These are phyloP conservation scores for Carassius auratus DNA, from an alignment of 2,113 vertebrate species.

Conservation along the genomic window DNA sequence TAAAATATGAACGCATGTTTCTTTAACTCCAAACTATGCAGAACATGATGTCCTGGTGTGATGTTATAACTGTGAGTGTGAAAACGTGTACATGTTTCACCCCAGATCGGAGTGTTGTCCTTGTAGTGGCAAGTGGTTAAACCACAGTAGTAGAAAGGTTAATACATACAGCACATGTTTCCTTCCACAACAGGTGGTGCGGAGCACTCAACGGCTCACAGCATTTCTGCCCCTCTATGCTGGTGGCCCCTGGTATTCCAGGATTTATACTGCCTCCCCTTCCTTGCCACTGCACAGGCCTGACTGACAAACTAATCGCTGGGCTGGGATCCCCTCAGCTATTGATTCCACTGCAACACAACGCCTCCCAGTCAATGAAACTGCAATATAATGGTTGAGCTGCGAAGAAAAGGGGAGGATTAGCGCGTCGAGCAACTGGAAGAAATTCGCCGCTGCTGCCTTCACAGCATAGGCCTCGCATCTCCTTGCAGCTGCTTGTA, in stretches of 20 bases:
- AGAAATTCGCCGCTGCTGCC: constrained; percentile 85
- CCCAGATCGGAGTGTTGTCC: neutral
- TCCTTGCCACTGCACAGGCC: constrained; percentile 80
- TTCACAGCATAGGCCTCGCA: constrained; percentile 70
- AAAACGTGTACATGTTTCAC: constrained; percentile 30
- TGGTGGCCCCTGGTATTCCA: constrained; percentile 90
- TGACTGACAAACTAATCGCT: constrained; percentile 99
- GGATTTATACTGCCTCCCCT: constrained; percentile 90
- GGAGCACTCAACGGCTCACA: constrained; percentile 78
- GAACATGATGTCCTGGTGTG: neutral
- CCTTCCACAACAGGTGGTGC: constrained; percentile 91
- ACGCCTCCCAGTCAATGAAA: constrained; percentile 95
- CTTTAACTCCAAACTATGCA: neutral
- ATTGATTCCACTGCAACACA: constrained; percentile 97
- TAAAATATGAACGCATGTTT: neutral
- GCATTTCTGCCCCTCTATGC: constrained; percentile 90
- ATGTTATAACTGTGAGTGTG: constrained; percentile 24
- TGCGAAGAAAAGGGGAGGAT: constrained; percentile 88
- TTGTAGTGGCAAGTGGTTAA: constrained; percentile 74
- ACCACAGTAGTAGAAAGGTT: constrained; percentile 91
- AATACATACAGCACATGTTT: constrained; percentile 96
- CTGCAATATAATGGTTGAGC: constrained; percentile 97
- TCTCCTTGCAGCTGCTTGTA: constrained; percentile 80
- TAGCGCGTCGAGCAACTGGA: constrained; percentile 90
- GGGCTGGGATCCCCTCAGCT: constrained; percentile 89